Conservation (phyloP, 2,797 vertebrate species). For the Spizella passerina region DNA sequence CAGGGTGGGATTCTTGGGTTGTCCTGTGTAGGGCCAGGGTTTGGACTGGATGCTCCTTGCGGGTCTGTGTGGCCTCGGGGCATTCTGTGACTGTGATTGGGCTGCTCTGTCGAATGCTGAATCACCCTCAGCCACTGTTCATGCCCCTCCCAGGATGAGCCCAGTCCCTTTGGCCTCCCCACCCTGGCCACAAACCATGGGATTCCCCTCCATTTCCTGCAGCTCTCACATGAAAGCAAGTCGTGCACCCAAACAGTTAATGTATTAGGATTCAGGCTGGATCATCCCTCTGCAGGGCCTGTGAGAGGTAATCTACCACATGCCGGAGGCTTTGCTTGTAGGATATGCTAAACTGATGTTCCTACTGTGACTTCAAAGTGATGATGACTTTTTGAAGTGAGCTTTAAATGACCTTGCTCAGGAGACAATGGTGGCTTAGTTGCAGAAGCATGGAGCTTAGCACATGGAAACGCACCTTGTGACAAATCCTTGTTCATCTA, state of each 20-base stretch:
- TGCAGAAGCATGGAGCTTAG: background rate
- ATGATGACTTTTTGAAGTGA: constrained; percentile 42
- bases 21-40: background rate
- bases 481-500: background rate
- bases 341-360: constrained; percentile 47
- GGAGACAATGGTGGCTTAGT: background rate
- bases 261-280: constrained; percentile 33
- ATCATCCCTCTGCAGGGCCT: constrained; percentile 13
- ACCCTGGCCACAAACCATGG: background rate
- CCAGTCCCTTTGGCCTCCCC: background rate
- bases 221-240: background rate
- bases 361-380: constrained; percentile 34
- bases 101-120: background rate
- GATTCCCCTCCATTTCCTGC: background rate
- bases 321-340: constrained; percentile 43
- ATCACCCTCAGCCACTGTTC: accelerated
- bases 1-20: background rate
- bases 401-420: constrained; percentile 21
- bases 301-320: constrained; percentile 53
- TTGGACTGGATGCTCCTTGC: accelerated
- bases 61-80: background rate
- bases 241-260: background rate
- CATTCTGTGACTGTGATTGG: background rate
- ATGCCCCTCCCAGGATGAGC: accelerated
- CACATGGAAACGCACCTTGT: background rate